Percentiles rank a stretch among this genome's conserved stretches.
These are phyloP conservation scores for Mycteria americana DNA, from an alignment of 2,797 vertebrate species.

Conservation along the genomic window DNA sequence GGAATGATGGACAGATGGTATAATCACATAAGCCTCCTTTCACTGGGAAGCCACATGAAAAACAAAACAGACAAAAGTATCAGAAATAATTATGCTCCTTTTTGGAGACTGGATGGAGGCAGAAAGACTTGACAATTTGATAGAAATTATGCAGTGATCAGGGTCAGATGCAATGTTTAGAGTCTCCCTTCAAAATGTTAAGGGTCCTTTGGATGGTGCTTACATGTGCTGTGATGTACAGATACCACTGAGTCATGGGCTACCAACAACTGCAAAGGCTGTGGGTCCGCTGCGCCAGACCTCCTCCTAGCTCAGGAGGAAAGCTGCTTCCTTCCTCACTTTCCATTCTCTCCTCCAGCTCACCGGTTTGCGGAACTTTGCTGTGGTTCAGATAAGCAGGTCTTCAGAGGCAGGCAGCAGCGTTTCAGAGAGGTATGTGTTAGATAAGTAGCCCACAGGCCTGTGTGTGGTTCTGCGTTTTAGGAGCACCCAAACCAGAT, in stretches of 20 bases:
- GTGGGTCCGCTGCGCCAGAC: too few species aligned
- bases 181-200: not conserved
- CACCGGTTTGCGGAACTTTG: not conserved
- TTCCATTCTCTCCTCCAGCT: not conserved
- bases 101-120: not conserved
- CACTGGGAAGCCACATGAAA: not conserved
- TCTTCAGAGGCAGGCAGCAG: not conserved
- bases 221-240: not conserved
- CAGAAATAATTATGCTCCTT: not conserved
- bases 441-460: not conserved
- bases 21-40: constrained; percentile 20
- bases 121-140: not conserved
- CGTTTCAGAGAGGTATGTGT: not conserved
- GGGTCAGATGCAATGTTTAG: not conserved
- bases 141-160: not conserved
- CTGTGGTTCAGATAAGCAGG: not conserved
- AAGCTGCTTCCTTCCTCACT: not conserved
- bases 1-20: not conserved
- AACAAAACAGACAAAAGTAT: not conserved
- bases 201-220: not conserved
- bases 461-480: not conserved
- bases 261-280: not conserved
- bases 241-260: too few species aligned
- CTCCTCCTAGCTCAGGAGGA: not conserved
- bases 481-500: not conserved